A percentile compares a stretch with the other conserved stretches of the same genome.
These are phyloP conservation scores for Amphiprion percula DNA, from an alignment of 2,113 vertebrate species.

Conservation along the genomic window DNA sequence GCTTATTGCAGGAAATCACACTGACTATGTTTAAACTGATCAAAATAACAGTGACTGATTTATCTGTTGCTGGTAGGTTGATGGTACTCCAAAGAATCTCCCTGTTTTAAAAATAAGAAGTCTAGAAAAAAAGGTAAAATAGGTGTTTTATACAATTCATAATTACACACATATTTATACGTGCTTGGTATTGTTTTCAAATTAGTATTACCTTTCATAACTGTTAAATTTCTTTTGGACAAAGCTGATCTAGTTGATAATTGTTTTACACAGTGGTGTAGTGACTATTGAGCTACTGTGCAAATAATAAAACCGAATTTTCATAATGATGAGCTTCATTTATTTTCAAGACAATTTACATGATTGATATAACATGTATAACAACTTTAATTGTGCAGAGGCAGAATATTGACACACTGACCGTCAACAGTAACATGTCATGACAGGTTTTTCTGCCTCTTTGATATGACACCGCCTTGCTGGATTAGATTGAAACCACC, in stretches of 20 bases:
- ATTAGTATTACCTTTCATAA: background rate
- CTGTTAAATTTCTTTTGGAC: too few relatives aligned
- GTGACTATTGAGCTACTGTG: background rate
- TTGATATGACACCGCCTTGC: background rate
- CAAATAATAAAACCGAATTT: background rate
- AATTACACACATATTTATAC: background rate
- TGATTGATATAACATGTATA: background rate
- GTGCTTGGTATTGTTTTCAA: background rate
- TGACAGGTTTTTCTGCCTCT: background rate
- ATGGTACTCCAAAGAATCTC: background rate
- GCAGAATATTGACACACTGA: background rate
- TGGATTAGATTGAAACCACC: conserved; percentile 20
- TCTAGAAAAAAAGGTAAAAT: background rate
- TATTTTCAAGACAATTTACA: background rate
- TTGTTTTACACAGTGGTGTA: too few relatives aligned
- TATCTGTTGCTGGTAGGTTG: background rate
- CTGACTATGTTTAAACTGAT: background rate
- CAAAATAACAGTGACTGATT: background rate
- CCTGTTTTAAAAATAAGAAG: too few relatives aligned
- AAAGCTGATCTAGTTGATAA: too few relatives aligned
- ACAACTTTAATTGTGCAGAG: background rate
- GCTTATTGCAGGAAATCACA: background rate
- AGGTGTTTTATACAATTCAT: background rate
- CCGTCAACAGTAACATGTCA: background rate
- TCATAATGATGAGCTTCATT: background rate